A percentile compares a stretch with the other conserved stretches of the same genome.
Evolutionary conservation across 2,888 invertebrate genomes (phyloP).

Genomic region (Pogonocherus hispidulus): DNA sequence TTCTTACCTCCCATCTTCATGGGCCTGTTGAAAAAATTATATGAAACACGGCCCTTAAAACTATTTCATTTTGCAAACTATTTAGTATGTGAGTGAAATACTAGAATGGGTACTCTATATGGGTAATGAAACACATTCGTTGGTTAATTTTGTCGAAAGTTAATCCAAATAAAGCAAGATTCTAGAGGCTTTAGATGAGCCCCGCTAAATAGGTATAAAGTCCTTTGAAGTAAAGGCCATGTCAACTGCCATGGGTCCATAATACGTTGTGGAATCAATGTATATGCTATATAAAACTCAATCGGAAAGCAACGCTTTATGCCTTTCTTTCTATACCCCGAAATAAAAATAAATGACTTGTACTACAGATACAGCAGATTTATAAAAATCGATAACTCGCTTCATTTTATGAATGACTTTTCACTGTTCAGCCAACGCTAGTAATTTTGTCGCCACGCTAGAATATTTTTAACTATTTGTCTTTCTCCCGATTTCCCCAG

Average conservation of each 20-base stretch:
- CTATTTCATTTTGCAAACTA: too few species aligned
- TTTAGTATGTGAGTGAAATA: too few species aligned
- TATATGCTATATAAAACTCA: conserved; percentile 4
- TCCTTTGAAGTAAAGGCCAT: background rate
- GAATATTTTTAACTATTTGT: conserved; percentile 33
- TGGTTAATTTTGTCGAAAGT: background rate
- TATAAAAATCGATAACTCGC: conserved; percentile 38
- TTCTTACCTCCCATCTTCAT: too few species aligned
- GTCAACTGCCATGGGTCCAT: conserved; percentile 6
- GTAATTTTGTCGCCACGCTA: conserved; percentile 31
- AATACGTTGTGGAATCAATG: background rate
- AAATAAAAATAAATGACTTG: conserved; percentile 35
- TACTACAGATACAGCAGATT: conserved; percentile 35
- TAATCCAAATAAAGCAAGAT: background rate
- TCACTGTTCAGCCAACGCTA: conserved; percentile 29
- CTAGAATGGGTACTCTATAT: too few species aligned
- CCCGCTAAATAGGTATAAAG: background rate
- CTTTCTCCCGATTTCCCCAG: conserved; percentile 24
- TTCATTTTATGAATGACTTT: conserved; percentile 38
- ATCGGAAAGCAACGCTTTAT: conserved; percentile 1
- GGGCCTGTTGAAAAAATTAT: too few species aligned
- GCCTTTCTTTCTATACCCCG: conserved; percentile 4
- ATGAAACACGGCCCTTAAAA: too few species aligned
- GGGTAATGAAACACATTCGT: background rate
- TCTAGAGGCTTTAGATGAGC: background rate